Evolutionary conservation across 2,797 vertebrate species (phyloP).

Genomic region (Leucoraja ocellata): DNA sequence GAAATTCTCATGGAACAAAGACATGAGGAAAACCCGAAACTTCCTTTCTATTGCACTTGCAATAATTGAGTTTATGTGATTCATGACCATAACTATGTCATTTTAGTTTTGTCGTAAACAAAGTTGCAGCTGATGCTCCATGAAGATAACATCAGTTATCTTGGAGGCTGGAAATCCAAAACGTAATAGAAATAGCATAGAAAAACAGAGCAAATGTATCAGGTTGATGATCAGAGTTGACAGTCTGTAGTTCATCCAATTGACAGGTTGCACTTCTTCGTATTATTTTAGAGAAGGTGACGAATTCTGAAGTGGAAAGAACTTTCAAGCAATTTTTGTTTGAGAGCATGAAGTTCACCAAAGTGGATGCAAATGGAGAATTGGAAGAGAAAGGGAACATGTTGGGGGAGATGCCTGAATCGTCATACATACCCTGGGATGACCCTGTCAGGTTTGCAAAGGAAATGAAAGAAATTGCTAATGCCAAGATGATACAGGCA

Average conservation of each 20-base stretch:
- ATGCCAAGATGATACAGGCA: not conserved
- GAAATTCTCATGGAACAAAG: not conserved
- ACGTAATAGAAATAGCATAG: too few relatives aligned
- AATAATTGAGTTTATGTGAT: not conserved
- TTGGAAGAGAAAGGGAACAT: constrained; percentile 45
- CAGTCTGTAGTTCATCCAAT: not conserved
- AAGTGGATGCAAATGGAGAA: constrained; percentile 56
- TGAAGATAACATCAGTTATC: too few relatives aligned
- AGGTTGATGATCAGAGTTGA: too few relatives aligned
- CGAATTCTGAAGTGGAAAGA: constrained; percentile 67
- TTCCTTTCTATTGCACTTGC: not conserved
- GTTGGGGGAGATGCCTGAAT: constrained; percentile 44
- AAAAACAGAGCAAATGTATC: too few relatives aligned
- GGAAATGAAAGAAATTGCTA: constrained; percentile 51
- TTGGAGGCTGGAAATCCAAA: too few relatives aligned
- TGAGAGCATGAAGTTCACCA: constrained; percentile 74
- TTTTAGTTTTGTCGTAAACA: not conserved
- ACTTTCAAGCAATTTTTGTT: constrained; percentile 80
- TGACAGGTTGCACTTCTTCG: not conserved
- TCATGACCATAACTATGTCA: not conserved
- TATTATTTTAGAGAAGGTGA: constrained; percentile 29
- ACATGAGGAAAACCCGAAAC: not conserved
- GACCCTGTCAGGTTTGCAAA: constrained; percentile 71
- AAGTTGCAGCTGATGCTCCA: not conserved
- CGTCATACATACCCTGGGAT: constrained; percentile 69